Base-by-base conservation (phyloP, 2,113 vertebrate genomes). In the Penelope pileata region DNA sequence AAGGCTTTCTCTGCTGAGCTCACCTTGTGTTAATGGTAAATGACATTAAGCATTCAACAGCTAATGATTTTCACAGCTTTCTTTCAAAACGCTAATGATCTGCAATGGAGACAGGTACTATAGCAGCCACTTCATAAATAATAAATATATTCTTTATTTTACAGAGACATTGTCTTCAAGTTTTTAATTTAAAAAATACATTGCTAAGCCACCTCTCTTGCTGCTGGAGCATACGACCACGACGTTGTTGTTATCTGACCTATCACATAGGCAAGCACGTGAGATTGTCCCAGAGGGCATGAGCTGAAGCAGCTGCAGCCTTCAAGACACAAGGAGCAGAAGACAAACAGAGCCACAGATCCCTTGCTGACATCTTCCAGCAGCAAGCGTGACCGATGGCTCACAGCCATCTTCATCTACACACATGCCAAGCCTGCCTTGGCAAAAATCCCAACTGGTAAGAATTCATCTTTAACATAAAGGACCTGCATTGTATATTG, bases 91-190 rank as follows among this genome's bases (percentile, higher is more conserved):
- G 74, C 81, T 83, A 60, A 90, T 7, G 45, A 95, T 92, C 94
- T 82, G 92, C 91, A 94, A 83, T 42, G 69, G 86, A 96, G 75
- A 92, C 87, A 95, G 94, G 95, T 88, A 97, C 91, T 90, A 90
- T 93, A 94, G 73, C 83, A 95, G 88, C 85, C 76, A 13, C 90
- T 97, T 94, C 78, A 83, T 94, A 95, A 94, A 96, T 97, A 98
- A 98, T 98, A 98, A 98, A 98, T 98, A 98, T 95, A 97, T 96
- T 97, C 97, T 97, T 96, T 97, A 96, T 96, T 98, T 97, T 96
- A 95, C 96, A 98, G 96, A 98, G 97, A 98, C 96, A 97, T 97
- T 97, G 96, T 97, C 96, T 98, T 98, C 97, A 98, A 98, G 97
- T 98, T 97, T 96, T 97, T 97, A 96, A 96, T 95, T 97, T 95